Percentiles rank a stretch among this genome's conserved stretches.
Conservation (phyloP, 2,888 invertebrate species). For the Rambutsinella grinnellia region DNA sequence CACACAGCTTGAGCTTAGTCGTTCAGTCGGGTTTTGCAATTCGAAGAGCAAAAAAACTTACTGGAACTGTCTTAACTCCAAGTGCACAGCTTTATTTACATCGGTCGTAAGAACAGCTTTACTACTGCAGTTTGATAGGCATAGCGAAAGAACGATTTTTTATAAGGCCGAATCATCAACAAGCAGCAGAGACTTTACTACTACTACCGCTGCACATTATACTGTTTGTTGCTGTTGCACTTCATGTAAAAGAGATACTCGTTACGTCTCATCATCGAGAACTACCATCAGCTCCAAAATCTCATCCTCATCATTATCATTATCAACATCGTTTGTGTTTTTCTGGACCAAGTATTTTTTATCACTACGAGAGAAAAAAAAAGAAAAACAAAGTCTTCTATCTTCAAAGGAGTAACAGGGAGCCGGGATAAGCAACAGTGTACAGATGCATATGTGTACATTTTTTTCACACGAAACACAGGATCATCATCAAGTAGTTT, state of each 20-base stretch:
- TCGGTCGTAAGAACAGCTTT: constrained; percentile 27
- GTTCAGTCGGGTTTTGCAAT: constrained; percentile 66
- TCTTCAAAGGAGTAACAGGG: neutral
- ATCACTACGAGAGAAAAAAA: constrained; percentile 1
- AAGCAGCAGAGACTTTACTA: constrained; percentile 25
- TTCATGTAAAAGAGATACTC: neutral
- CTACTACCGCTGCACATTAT: constrained; percentile 35
- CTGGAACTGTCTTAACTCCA: constrained; percentile 43
- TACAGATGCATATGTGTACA: neutral
- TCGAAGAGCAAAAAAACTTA: constrained; percentile 63
- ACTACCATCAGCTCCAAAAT: constrained; percentile 19
- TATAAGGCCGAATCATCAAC: constrained; percentile 25
- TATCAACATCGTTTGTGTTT: constrained; percentile 36
- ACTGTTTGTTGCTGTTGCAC: constrained; percentile 29
- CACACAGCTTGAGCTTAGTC: constrained; percentile 48
- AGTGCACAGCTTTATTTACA: no score
- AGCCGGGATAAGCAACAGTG: neutral
- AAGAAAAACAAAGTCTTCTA: constrained; percentile 37
- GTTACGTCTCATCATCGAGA: constrained; percentile 11
- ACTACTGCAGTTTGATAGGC: constrained; percentile 1
- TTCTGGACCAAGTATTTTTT: constrained; percentile 44
- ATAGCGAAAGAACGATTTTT: constrained; percentile 18
- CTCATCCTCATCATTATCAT: constrained; percentile 40
- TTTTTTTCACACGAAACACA: constrained; percentile 26
- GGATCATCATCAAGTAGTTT: constrained; percentile 46